Evolutionary conservation across 2,888 invertebrate species (phyloP), one percentile per base, ranked within the genome.

Genomic region (Temnothorax rugatulus): DNA sequence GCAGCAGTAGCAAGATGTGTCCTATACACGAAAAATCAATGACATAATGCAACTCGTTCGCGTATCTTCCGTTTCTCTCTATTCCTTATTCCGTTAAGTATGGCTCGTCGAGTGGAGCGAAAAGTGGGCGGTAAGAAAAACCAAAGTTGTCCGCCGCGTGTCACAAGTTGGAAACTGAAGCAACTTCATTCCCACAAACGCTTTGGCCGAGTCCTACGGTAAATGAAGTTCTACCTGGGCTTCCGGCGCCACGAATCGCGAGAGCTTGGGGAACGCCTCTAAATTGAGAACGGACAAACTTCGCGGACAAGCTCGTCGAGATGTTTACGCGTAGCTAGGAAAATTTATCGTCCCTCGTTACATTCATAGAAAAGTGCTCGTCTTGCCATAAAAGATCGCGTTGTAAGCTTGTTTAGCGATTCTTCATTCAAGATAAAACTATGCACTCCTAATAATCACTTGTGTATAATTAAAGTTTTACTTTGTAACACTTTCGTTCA

Each of bases 121-220:
- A 47, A 25, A 38, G 71, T 25, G 71, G 25, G 18, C 4, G 79
- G 13, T 57, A 59, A 71, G 59, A 61, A 71, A 81, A 81, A 81
- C 38, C 59, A 0, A 71, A 71, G 38, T 79, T 59, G 66, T 68
- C 44, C 52, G 38, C 41, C 41, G 71, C 64, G 64, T 50, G 64
- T 82, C 64, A 54, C 76, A 38, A 64, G 41, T 34, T 59, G n/a
- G 34, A 76, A 82, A 82, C 52, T 76, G 68, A 63, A 50, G 59
- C 81, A 76, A 84, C 81, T 82, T 64, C 50, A 66, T 86, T 84
- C 44, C 84, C 84, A 59, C 75, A 50, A 81, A 86, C 15, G 59
- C 75, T 47, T 57, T 59, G 52, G 54, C 15, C 69, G 34, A 64
- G 71, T 34, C 52, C 63, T 71, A 52, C 41, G 69, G 54, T 54